Percentiles rank a stretch among this genome's conserved stretches.
Evolutionary conservation across 2,797 vertebrate genomes (phyloP).

Genomic region (Neopelma chrysocephalum): DNA sequence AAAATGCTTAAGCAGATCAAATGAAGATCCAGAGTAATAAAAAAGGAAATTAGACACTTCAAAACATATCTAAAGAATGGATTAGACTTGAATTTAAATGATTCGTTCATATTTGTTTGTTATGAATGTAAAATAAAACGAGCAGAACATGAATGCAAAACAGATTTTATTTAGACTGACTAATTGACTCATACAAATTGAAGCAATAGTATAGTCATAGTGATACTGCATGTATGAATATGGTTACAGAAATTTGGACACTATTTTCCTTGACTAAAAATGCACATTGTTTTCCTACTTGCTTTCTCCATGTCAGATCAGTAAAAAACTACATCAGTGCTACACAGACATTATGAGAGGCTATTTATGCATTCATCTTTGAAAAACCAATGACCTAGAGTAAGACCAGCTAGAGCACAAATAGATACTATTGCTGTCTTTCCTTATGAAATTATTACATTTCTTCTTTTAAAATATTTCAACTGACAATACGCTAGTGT

Average conservation of each 20-base stretch:
- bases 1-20: conserved; percentile 16
- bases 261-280: neutral
- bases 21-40: neutral
- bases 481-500: neutral
- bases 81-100: conserved; percentile 5
- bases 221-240: neutral
- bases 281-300: neutral
- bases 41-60: conserved; percentile 11
- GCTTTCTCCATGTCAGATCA: neutral
- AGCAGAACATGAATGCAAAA: neutral
- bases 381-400: neutral
- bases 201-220: neutral
- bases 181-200: neutral
- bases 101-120: neutral
- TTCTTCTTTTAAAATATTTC: neutral
- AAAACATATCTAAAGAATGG: neutral
- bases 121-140: conserved; percentile 7
- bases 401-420: neutral
- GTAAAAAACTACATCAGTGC: neutral
- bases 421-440: neutral
- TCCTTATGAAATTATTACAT: neutral
- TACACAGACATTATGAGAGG: neutral
- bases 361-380: neutral
- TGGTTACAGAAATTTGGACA: neutral
- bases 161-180: neutral